Percentiles rank a stretch among this genome's conserved stretches.
These are phyloP conservation scores for Drosophila nr. perissopoda DNA, from an alignment of 2,888 invertebrate species.

Conservation along the genomic window DNA sequence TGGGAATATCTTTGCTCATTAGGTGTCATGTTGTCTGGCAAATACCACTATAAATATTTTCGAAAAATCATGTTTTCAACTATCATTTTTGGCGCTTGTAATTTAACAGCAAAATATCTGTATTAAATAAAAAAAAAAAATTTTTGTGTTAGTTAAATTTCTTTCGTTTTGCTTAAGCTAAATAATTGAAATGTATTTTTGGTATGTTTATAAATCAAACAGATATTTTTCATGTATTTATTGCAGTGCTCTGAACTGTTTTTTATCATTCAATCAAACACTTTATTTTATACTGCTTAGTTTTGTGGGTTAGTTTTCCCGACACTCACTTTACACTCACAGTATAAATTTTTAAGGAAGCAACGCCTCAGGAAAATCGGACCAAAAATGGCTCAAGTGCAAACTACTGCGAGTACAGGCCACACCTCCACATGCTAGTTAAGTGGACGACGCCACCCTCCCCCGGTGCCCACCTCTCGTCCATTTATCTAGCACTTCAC, in stretches of 20 bases:
- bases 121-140: background rate
- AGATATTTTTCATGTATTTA: background rate
- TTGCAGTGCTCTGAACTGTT: background rate
- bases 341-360: slow-evolving; percentile 17
- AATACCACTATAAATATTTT: slow-evolving; percentile 44
- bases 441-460: slow-evolving; percentile 17
- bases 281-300: background rate
- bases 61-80: slow-evolving; percentile 32
- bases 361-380: slow-evolving; percentile 27
- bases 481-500: slow-evolving; percentile 68
- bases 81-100: background rate
- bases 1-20: slow-evolving; percentile 71
- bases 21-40: slow-evolving; percentile 57
- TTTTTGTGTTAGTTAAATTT: background rate
- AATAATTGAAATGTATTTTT: background rate
- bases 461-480: slow-evolving; percentile 11
- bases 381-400: slow-evolving; percentile 27
- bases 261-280: background rate
- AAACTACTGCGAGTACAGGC: slow-evolving; percentile 7
- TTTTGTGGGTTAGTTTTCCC: background rate
- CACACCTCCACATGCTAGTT: slow-evolving; percentile 30
- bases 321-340: background rate
- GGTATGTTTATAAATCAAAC: background rate
- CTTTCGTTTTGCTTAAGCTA: background rate
- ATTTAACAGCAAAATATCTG: background rate